A percentile compares a stretch with the other conserved stretches of the same genome.
phyloP scores from a whole-genome alignment of 2,797 vertebrate species.

The Gallirallus australis region DNA sequence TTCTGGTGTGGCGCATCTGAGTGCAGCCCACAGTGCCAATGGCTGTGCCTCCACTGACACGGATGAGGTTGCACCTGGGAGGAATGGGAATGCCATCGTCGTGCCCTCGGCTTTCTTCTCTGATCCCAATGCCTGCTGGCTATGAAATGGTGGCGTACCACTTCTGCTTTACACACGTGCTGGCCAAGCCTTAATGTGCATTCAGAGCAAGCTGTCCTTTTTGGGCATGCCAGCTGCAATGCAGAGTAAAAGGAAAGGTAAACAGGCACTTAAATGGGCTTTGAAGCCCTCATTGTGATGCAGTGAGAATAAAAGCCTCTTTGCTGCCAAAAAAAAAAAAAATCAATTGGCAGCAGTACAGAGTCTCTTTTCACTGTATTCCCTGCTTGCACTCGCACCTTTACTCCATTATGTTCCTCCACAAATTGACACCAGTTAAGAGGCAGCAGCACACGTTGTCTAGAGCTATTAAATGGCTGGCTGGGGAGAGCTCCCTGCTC shows the following conservation, averaged over 20 bases:
- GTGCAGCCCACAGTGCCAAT: accelerated
- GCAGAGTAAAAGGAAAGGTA: slow-evolving; percentile 48
- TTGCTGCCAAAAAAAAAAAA: not conserved
- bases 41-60: not conserved
- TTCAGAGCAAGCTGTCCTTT: slow-evolving; percentile 43
- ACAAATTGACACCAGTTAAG: not conserved
- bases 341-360: not conserved
- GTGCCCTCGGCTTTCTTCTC: not conserved
- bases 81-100: not conserved
- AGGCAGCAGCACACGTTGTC: accelerated
- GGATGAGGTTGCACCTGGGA: not conserved
- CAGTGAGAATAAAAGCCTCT: slow-evolving; percentile 39
- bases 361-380: not conserved
- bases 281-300: slow-evolving; percentile 9
- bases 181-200: slow-evolving; percentile 15
- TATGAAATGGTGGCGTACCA: not conserved
- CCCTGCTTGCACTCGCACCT: not conserved
- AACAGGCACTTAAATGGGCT: slow-evolving; percentile 40
- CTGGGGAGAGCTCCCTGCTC: not conserved
- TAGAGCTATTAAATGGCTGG: not conserved
- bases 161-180: not conserved
- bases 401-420: not conserved
- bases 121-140: not conserved
- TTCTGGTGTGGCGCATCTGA: not conserved
- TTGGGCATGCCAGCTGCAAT: slow-evolving; percentile 52